Conservation (phyloP, 2,797 vertebrate genomes). For the Lepidocolaptes lacrymiger region DNA sequence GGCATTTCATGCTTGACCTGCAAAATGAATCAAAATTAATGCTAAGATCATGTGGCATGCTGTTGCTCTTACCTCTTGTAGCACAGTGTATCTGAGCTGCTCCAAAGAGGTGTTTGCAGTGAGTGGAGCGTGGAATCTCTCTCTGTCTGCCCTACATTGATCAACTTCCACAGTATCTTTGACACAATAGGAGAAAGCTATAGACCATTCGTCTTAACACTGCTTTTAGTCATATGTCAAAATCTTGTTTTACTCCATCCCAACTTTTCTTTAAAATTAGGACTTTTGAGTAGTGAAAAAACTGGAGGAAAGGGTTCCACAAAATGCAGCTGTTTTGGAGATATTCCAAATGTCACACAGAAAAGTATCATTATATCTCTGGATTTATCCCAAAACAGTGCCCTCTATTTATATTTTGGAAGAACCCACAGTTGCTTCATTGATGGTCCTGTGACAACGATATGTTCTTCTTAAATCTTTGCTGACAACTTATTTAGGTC, state of each 20-base stretch:
- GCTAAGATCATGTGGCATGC: neutral
- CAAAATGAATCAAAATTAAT: conserved; percentile 66
- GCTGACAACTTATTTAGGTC: conserved; percentile 50
- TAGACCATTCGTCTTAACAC: neutral
- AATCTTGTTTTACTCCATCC: neutral
- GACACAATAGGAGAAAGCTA: neutral
- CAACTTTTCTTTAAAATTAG: neutral
- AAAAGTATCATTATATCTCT: neutral
- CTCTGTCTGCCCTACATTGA: neutral
- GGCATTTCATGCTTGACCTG: conserved; percentile 59
- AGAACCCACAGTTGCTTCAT: conserved; percentile 8
- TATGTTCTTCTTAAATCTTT: conserved; percentile 33
- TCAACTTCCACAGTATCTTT: conserved; percentile 4
- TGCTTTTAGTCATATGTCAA: neutral
- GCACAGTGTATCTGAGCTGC: neutral
- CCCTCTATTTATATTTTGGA: conserved; percentile 22
- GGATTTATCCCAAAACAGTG: neutral
- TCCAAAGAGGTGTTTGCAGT: neutral
- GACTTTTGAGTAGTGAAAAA: neutral
- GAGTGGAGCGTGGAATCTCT: neutral
- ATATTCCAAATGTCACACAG: neutral
- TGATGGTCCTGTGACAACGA: neutral
- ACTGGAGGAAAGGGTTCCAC: neutral
- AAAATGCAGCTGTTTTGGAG: conserved; percentile 9
- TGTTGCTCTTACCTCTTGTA: conserved; percentile 32